Evolutionary conservation across 2,113 vertebrate species (phyloP), one percentile per base, ranked within the genome.

Genomic region (Cynopterus brachyotis): DNA sequence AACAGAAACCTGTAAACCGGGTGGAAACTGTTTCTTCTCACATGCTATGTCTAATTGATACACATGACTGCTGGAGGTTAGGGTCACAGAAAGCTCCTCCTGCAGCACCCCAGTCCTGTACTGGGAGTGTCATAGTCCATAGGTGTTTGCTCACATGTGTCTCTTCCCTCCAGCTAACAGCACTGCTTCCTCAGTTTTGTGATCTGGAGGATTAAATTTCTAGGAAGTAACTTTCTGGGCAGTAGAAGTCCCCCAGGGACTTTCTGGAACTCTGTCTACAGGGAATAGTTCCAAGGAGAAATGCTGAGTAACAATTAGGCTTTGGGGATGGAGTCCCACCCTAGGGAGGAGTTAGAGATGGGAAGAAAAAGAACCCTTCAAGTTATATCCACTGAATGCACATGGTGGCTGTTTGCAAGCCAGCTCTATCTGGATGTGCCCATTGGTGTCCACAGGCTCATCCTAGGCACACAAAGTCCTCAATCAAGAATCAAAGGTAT

Each of bases 121-220:
- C 26, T 6, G n/a, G 55, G 13, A 12, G 8, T 2, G 16, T 12
- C 6, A 20, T 64, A 10, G 16, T 5, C 20, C 17, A 69, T n/a
- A 0, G 2, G 19, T 9, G 6, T 2, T 0, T 45, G 5, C 15
- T 64, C 45, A 20, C 42, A 22, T 1, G 2, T 4, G 5, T 16
- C 11, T 9, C 28, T 60, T 42, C 40, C 50, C 9, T 69, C 53
- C 6, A 66, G 8, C 37, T 37, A 45, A 45, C 0, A 12, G 32
- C 40, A 64, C 26, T 35, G 2, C 5, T 72, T n/a, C 3, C 45
- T 64, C 40, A 67, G 15, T 9, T 73, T 13, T 40, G 8, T 84
- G 47, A 69, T 17, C 30, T 0, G 3, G 28, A 91, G 7, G 32
- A 70, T 42, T 26, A 4, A 30, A 37, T 16, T 79, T 89, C 55